Base-by-base conservation (phyloP, 2,888 invertebrate genomes). In the Cheilosia variabilis region DNA sequence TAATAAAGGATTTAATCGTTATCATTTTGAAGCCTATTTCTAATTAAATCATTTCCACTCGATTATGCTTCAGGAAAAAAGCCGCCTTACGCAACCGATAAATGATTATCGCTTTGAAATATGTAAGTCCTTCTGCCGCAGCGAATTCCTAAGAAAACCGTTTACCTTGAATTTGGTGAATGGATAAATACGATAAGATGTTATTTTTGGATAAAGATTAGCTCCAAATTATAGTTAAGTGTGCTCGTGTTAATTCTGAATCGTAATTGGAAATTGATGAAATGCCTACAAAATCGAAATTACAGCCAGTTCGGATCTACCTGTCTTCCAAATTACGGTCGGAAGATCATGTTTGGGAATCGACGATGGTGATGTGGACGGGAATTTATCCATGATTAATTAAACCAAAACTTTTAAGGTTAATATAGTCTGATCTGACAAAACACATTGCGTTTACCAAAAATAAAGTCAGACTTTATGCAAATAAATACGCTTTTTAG, bases 11-110 rank as follows among this genome's bases (percentile, higher is more conserved):
- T 37, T 17, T 50, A 37, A 58, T 69, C 9, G 17, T 50, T 52
- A 37, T 50, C 47, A 37, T 19, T 50, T 15, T 50, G 22, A 37
- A 34, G 22, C 27, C 27, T 17, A 37, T 71, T 71, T 50, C 52
- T 52, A 34, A 71, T 71, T 58, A 50, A 58, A 71, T 71, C 58
- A 58, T 41, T 71, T 71, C 60, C 50, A 41, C 41, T 60, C 27
- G 50, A 60, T 52, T 71, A 60, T 60, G 24, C 58, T 41, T 24
- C 13, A 4, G 50, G 17, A 41, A 41, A 58, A 15, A 71, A 71
- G 47, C 34, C 47, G 37, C 17, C 47, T 34, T 57, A 45, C 57
- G 45, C 47, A 24, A 19, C 10, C 57, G 34, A 47, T 47, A 10
- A 47, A 7, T 19, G 9, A 24, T 58, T 58, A 24, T 37, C 34